Conservation (phyloP, 2,113 vertebrate genomes). For the Oryzias woworae region DNA sequence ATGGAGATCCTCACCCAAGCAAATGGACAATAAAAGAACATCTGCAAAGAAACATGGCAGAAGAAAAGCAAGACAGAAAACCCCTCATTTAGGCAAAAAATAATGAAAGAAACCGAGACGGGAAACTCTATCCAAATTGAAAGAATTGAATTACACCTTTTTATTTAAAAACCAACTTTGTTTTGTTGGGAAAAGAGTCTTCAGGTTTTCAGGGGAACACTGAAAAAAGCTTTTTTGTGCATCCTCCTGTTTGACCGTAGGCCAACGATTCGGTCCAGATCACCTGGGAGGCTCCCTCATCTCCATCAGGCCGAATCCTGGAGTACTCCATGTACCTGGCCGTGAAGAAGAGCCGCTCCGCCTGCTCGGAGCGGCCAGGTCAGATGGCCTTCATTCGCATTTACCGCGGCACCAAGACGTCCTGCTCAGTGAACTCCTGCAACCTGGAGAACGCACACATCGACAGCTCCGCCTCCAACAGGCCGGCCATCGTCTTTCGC, state of each 20-base stretch:
- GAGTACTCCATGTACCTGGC: constrained; percentile 98
- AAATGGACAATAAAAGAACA: too few species aligned
- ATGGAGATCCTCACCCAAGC: too few species aligned
- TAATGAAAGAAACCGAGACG: too few species aligned
- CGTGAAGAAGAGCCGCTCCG: constrained; percentile 84
- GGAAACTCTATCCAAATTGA: too few species aligned
- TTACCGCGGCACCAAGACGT: constrained; percentile 92
- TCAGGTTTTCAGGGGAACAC: too few species aligned
- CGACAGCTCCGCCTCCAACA: constrained; percentile 84
- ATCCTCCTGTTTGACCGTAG: constrained; percentile 57
- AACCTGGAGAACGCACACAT: constrained; percentile 92
- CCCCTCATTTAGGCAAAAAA: too few species aligned
- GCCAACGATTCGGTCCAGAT: constrained; percentile 90
- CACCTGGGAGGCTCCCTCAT: constrained; percentile 95
- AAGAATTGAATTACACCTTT: too few species aligned
- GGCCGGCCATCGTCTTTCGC: constrained; percentile 93
- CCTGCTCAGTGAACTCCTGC: constrained; percentile 84
- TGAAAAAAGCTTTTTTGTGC: neutral
- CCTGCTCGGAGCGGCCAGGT: constrained; percentile 77
- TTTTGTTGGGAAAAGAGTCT: too few species aligned
- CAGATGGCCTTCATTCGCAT: constrained; percentile 94
- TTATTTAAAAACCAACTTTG: too few species aligned
- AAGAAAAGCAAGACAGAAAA: too few species aligned
- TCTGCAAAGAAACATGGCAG: too few species aligned
- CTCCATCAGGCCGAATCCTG: constrained; percentile 90